Base-by-base conservation (phyloP, 92 coral and sea anemone species). In the Bergia puertoricense region DNA sequence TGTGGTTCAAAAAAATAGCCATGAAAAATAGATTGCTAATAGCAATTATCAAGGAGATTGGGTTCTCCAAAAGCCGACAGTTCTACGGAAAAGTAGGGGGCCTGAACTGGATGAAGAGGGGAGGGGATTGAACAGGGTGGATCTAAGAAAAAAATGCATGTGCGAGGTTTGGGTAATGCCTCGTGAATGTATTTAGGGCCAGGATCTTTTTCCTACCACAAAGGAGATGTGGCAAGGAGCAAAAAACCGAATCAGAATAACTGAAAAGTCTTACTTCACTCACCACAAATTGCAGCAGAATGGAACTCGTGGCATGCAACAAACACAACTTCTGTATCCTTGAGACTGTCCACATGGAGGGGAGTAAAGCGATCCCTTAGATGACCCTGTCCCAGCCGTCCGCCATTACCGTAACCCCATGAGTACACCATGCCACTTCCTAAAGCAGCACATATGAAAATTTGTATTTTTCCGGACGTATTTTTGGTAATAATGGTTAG, bases 341-440 rank as follows among this genome's bases (percentile, higher is more conserved):
- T 89, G 14, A 97, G 88, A 37, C 89, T 94, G 69, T 94, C 96
- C 13, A 97, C 90, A 83, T 95, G 91, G 66, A 97, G 86, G 18
- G 99, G 98, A 4, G 97, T 95, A 45, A 94, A 93, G 73, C 98
- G 90, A 88, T 97, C 98, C 65, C 99, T 80, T 16, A 97, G 89
- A 80, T 97, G 98, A 76, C 99, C 99, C 77, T 95, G 99, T 2
- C 99, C 99, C 85, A 97, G 98, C 59, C 95, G 94, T n/a, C 99
- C 99, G 73, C 96, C 96, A 74, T 92, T 92, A 9, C 99, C 99
- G 75, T 92, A 89, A 4, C 99, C 99, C 99, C 99, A 97, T 0
- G 99, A 97, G 48, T 94, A 94, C 20, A 94, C 92, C 82, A 91
- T 96, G 45, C 98, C 98, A 30, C 89, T 93, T 85, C 81, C 99